Evolutionary conservation across 1,140 invertebrate species (phyloP), one percentile per base, ranked within the genome.

Genomic region (Globodera ellingtonae): DNA sequence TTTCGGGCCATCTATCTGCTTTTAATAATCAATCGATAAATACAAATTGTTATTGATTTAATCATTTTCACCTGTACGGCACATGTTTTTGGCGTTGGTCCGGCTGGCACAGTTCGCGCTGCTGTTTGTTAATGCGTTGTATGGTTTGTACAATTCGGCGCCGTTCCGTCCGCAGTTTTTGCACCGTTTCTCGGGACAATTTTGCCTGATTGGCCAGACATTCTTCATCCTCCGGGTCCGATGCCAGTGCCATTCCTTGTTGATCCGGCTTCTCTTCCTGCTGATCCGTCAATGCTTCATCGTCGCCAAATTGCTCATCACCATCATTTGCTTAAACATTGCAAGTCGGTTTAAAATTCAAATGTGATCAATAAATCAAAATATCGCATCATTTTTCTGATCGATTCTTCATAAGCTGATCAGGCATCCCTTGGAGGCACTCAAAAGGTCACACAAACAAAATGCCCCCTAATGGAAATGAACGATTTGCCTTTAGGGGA

Each of bases 131-230:
- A 47, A 77, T 65, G 15, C 62, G 50, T 73, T 69, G 46, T n/a
- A 80, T 80, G 48, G 72, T 44, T n/a, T 72, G 50, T 13, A 72
- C 72, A 66, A 80, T 75, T 78, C 79, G 72, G 46, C 73, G 69
- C 65, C 79, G 62, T 21, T 80, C 69, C 15, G 62, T 48, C 24
- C 56, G 6, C 48, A 80, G 47, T 24, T 47, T 62, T 67, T 80
- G 52, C 35, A 80, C 8, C 13, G 52, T 77, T 9, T 79, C 48
- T 10, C 62, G 56, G 18, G 67, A 75, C 52, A 79, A 67, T 52
- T 75, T 47, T 18, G 46, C 35, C 70, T 18, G 5, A 18, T 77
- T 79, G 13, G 50, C 70, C 67, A 77, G 4, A 77, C 44, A 78
- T 2, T 79, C 50, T 18, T 78, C 69, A n/a, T 66, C 35, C 62